Evolutionary conservation across 2,888 invertebrate genomes (phyloP), one percentile per base, ranked within the genome.

Genomic region (Gerris lacustris): DNA sequence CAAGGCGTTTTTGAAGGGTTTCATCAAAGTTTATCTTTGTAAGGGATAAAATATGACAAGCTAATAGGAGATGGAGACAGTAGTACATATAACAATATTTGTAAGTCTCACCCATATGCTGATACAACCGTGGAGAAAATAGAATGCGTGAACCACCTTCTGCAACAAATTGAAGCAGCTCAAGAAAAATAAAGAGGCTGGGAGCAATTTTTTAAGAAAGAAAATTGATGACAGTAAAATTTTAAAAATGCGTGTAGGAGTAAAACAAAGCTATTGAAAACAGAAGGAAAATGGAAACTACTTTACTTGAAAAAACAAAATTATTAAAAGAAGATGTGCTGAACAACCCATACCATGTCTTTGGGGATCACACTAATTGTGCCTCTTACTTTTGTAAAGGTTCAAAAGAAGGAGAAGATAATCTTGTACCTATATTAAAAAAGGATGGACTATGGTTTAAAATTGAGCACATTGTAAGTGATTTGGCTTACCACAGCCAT

Each of bases 31-130:
- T 47, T 47, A 11, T 6, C 6, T 6, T 7, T 47, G 6, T 47
- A 47, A 7, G 47, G 47, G 11, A 11, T 47, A 6, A 47, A 47
- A 47, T 47, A 47, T 47, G 11, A 47, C 11, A 47, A 47, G 47
- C 66, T 79, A 62, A 74, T 79, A n/a, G 78, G 78, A n/a, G 79
- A 78, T 74, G 79, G 79, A n/a, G 80, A 80, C 72, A 77, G 78
- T 17, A 78, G 77, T 9, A 78, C 79, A 1, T 77, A 76, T 63
- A 73, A 75, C 67, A 76, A 74, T 74, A 75, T 78, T 7, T 5
- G 71, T 17, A 73, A 77, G 72, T 67, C 66, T 45, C 71, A 74
- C 44, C 75, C 77, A 4, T 79, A 79, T 73, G 73, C 73, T 0
- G 69, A 69, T 17, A 45, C 72, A n/a, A 68, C 69, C n/a, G 74